Percentiles rank a stretch among this genome's conserved stretches.
phyloP scores from a whole-genome alignment of 2,797 vertebrate species.

The Dallia pectoralis region DNA sequence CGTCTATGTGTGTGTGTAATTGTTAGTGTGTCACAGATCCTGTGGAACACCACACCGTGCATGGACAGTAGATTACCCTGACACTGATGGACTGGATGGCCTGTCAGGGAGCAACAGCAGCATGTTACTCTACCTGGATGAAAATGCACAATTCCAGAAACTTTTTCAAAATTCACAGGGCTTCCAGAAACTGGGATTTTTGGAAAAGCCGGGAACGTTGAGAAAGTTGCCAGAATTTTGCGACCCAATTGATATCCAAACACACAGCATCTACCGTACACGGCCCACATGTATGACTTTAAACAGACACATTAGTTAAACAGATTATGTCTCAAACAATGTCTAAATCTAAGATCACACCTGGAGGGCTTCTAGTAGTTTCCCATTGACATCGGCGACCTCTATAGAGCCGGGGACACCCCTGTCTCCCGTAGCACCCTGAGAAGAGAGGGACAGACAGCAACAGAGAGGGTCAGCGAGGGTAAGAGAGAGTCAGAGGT shows the following conservation, averaged over 20 bases:
- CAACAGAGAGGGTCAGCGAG: too few species aligned
- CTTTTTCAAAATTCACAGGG: too few species aligned
- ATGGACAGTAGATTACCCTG: constrained; percentile 65
- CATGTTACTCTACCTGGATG: constrained; percentile 38
- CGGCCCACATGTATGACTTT: too few species aligned
- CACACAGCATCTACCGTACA: too few species aligned
- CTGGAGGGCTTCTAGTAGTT: constrained; percentile 87
- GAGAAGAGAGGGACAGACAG: constrained; percentile 10
- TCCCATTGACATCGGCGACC: constrained; percentile 85
- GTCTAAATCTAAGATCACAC: constrained; percentile 59
- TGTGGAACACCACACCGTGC: constrained; percentile 59
- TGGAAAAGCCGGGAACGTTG: too few species aligned
- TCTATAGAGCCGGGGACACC: constrained; percentile 82
- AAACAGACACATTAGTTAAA: too few species aligned
- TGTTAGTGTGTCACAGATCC: constrained; percentile 38
- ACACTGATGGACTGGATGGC: constrained; percentile 75
- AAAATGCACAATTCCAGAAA: background rate
- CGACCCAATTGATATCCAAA: background rate
- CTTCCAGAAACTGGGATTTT: too few species aligned
- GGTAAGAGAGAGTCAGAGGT: too few species aligned
- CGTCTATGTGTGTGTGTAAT: background rate
- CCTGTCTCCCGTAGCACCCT: constrained; percentile 86
- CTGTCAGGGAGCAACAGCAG: constrained; percentile 60
- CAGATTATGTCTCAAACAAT: background rate
- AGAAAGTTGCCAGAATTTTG: too few species aligned